Conservation (phyloP, 2,888 invertebrate genomes). For the Tenthredo notha region DNA sequence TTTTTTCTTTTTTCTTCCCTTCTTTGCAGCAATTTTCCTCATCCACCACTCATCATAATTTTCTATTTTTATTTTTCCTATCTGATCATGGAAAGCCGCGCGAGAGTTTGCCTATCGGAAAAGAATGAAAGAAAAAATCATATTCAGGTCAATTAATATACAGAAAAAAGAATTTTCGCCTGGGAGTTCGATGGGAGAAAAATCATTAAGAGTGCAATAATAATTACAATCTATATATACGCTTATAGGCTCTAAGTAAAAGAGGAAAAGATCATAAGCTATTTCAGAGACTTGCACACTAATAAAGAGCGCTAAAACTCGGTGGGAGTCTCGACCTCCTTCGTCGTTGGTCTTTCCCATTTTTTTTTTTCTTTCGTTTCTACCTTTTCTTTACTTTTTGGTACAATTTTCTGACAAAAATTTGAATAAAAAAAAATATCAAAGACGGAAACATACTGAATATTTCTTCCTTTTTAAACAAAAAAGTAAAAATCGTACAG, state of each 20-base stretch:
- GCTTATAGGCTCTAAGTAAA: not conserved
- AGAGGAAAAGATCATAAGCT: not conserved
- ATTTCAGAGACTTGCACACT: not conserved
- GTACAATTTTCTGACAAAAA: not conserved
- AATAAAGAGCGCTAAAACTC: not conserved
- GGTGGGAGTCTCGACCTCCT: conserved; percentile 29
- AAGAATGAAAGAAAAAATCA: too few relatives aligned
- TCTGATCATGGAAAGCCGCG: too few relatives aligned
- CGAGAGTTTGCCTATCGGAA: too few relatives aligned
- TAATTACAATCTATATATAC: not conserved
- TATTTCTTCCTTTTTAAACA: not conserved
- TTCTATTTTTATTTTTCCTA: too few relatives aligned
- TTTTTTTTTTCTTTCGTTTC: not conserved
- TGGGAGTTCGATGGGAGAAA: not conserved
- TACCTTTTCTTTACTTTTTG: not conserved
- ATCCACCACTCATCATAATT: too few relatives aligned
- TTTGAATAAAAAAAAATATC: not conserved
- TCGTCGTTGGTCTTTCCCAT: not conserved
- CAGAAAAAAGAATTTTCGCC: too few relatives aligned
- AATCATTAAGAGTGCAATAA: not conserved
- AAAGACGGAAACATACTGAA: not conserved
- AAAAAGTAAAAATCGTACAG: not conserved
- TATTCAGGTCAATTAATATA: too few relatives aligned
- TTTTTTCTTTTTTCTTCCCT: too few relatives aligned
- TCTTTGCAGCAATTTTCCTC: too few relatives aligned